Percentiles rank a stretch among this genome's conserved stretches.
Evolutionary conservation across 2,113 vertebrate genomes (phyloP).

Genomic region (Perca schrenkii): DNA sequence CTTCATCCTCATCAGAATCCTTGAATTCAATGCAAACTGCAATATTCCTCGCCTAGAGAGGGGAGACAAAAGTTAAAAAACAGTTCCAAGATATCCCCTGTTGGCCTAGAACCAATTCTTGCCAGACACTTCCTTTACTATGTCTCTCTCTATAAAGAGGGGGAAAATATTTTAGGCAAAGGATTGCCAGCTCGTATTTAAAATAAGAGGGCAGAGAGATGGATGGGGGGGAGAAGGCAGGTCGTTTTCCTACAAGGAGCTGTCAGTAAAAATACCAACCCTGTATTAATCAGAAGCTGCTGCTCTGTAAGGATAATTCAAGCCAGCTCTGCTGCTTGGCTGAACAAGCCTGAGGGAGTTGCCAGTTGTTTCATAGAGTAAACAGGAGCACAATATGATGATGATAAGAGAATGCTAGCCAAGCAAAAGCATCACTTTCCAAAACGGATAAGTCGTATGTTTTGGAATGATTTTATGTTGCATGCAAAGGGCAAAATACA

Average conservation of each 20-base stretch:
- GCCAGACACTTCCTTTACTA: constrained; percentile 10
- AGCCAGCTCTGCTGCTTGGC: constrained; percentile 52
- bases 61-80: constrained; percentile 20
- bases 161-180: constrained; percentile 21
- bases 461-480: not conserved
- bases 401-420: constrained; percentile 30
- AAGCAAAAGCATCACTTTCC: constrained; percentile 25
- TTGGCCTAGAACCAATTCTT: constrained; percentile 10
- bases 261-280: constrained; percentile 32
- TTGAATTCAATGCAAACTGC: constrained; percentile 95
- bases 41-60: constrained; percentile 94
- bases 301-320: constrained; percentile 50
- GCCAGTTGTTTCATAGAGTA: constrained; percentile 42
- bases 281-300: constrained; percentile 61
- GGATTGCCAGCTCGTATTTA: constrained; percentile 32
- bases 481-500: constrained; percentile 4
- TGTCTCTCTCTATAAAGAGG: constrained; percentile 13
- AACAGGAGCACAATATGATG: constrained; percentile 36
- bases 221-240: not conserved
- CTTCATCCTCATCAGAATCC: constrained; percentile 94
- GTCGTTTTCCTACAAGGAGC: constrained; percentile 10
- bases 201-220: constrained; percentile 31
- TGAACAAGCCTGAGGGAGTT: constrained; percentile 6
- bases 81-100: not conserved
- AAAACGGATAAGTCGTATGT: constrained; percentile 3